Evolutionary conservation across 2,797 vertebrate genomes (phyloP).

Genomic region (Lemur catta): DNA sequence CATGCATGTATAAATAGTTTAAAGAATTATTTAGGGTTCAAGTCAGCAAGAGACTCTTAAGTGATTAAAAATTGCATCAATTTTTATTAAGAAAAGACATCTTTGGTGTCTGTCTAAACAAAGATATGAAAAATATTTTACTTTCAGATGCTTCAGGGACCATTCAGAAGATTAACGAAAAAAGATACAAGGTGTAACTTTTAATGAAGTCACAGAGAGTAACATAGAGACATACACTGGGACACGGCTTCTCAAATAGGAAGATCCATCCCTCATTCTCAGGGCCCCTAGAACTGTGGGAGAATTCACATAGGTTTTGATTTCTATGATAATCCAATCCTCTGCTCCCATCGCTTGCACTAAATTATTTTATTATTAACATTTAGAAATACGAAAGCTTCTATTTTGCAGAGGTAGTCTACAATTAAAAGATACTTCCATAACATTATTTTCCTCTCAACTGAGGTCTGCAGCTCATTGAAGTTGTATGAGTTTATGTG

Average conservation of each 20-base stretch:
- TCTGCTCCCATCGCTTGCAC: not conserved
- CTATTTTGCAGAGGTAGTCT: not conserved
- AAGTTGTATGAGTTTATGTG: not conserved
- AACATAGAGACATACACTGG: not conserved
- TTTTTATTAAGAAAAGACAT: conserved; percentile 15
- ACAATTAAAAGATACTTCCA: not conserved
- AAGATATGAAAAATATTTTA: conserved; percentile 17
- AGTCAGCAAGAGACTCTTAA: not conserved
- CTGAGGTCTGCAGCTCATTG: not conserved
- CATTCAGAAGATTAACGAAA: conserved; percentile 30
- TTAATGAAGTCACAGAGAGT: not conserved
- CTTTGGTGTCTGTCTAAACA: not conserved
- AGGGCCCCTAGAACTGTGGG: not conserved
- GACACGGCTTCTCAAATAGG: not conserved
- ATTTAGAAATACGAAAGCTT: not conserved
- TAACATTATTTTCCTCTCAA: not conserved
- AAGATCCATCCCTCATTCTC: not conserved
- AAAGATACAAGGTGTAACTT: not conserved
- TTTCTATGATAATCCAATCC: not conserved
- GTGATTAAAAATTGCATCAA: not conserved
- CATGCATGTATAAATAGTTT: not conserved
- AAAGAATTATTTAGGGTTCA: not conserved
- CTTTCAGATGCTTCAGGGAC: not conserved
- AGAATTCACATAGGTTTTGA: not conserved
- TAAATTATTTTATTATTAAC: conserved; percentile 19